Conservation (phyloP, 2,113 vertebrate species). For the Pomatorhinus ruficollis region DNA sequence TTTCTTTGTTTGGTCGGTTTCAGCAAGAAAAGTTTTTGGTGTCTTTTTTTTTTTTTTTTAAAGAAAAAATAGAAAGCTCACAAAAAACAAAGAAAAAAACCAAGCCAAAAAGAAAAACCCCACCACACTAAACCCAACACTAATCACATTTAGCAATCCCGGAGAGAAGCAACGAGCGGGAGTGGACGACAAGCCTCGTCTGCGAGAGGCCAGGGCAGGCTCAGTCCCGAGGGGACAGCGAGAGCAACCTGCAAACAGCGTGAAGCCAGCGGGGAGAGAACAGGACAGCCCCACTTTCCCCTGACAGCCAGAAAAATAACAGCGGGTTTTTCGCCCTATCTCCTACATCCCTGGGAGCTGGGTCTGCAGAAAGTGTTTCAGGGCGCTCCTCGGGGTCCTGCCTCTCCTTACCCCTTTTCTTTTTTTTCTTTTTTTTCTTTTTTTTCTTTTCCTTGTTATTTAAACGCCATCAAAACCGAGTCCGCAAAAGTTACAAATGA, state of each 20-base stretch:
- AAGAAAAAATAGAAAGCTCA: neutral
- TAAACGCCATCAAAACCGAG: neutral
- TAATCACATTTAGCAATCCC: neutral
- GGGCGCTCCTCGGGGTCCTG: neutral
- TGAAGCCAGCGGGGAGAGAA: rapidly evolving
- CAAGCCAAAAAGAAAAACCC: no score
- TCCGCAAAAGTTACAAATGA: neutral
- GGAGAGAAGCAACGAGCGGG: neutral
- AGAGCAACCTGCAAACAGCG: neutral
- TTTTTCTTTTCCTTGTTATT: neutral
- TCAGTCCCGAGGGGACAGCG: neutral
- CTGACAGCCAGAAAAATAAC: neutral
- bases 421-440: neutral
- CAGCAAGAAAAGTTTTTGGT: neutral
- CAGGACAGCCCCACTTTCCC: no score
- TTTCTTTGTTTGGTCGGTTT: neutral
- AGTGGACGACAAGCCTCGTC: neutral
- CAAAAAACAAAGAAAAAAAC: no score
- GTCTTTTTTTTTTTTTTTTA: no score
- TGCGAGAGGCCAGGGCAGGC: neutral
- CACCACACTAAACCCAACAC: neutral
- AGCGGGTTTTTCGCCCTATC: rapidly evolving
- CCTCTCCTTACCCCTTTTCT: neutral
- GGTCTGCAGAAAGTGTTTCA: neutral
- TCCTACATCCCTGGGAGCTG: neutral